These are phyloP conservation scores for Lepidocolaptes lacrymiger DNA, from an alignment of 2,797 vertebrate species.

Conservation along the genomic window DNA sequence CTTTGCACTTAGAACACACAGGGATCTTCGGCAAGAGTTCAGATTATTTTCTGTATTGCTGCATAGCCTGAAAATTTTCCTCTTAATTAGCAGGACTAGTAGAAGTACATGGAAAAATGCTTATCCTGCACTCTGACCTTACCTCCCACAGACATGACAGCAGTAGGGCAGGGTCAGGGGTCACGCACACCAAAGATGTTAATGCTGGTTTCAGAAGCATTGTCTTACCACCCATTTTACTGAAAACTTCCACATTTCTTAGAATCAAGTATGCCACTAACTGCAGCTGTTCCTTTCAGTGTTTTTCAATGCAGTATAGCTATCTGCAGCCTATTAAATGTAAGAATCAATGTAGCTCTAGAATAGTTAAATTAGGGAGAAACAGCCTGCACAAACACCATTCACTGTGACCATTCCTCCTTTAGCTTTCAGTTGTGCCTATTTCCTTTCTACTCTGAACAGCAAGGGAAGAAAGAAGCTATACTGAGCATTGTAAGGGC, in stretches of 20 bases:
- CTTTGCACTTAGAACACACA: background rate
- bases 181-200: background rate
- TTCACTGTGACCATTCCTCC: background rate
- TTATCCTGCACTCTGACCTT: background rate
- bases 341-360: background rate
- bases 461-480: background rate
- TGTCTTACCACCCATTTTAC: background rate
- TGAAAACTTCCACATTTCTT: background rate
- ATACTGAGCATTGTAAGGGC: background rate
- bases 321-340: background rate
- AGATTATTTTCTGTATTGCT: background rate
- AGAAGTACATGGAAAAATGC: background rate
- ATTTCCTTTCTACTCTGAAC: background rate
- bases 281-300: background rate
- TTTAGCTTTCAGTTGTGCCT: background rate
- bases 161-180: background rate
- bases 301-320: background rate
- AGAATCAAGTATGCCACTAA: background rate
- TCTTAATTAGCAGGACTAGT: background rate
- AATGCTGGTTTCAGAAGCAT: background rate
- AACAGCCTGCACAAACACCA: background rate
- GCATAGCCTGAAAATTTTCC: background rate
- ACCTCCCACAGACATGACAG: background rate
- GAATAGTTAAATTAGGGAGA: background rate
- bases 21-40: background rate